A percentile compares a stretch with the other conserved stretches of the same genome.
These are phyloP conservation scores for Drosophila infuscata DNA, from an alignment of 2,888 invertebrate genomes.

Conservation along the genomic window DNA sequence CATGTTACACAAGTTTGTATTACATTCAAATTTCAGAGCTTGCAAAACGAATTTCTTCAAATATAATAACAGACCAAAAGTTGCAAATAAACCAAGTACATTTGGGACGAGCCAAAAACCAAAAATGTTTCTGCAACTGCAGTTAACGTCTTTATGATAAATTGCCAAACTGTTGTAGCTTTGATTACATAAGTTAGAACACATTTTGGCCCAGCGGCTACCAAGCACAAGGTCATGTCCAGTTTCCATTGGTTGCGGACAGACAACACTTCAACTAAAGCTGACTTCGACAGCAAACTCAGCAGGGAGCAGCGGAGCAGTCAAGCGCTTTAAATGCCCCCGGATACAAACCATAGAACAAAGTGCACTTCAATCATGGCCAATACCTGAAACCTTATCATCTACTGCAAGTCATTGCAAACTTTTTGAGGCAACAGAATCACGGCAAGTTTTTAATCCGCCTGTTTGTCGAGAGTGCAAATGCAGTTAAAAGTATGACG, in stretches of 20 bases:
- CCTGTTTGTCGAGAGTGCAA: constrained; percentile 36
- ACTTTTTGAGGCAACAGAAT: constrained; percentile 43
- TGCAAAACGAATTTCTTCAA: background rate
- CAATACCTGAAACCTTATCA: constrained; percentile 2
- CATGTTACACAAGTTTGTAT: background rate
- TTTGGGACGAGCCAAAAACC: background rate
- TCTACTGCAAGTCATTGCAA: constrained; percentile 13
- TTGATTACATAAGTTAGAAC: background rate
- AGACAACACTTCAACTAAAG: constrained; percentile 55
- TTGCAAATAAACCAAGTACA: background rate
- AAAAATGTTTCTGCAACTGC: background rate
- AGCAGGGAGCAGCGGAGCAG: constrained; percentile 14
- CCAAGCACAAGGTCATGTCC: background rate
- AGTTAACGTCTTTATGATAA: background rate
- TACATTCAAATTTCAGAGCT: background rate
- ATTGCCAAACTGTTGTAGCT: background rate
- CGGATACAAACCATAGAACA: background rate
- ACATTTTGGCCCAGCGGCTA: background rate
- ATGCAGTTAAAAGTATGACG: constrained; percentile 34
- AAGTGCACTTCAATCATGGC: background rate
- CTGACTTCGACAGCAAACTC: constrained; percentile 20
- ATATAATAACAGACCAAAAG: background rate
- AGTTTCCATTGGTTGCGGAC: constrained; percentile 1
- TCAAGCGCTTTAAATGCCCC: constrained; percentile 17
- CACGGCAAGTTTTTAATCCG: constrained; percentile 39